Base-by-base conservation (phyloP, 2,888 invertebrate genomes). In the Elgonia sp. region DNA sequence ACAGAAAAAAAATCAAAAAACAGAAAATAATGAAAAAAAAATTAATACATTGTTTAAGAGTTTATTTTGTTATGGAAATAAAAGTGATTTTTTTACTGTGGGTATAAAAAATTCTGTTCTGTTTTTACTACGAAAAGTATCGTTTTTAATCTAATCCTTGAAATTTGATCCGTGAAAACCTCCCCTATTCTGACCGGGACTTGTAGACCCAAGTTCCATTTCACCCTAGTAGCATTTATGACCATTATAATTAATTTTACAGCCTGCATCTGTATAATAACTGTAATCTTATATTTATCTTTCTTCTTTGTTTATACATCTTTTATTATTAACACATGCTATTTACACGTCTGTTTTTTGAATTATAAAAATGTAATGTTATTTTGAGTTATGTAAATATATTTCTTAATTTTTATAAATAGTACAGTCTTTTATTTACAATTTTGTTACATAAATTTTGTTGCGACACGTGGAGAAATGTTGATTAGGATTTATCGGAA, bases 231-330 rank as follows among this genome's bases (percentile, higher is more conserved):
- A 62, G 39, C 70, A 70, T 70, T 80, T 80, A 70, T 62, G 37
- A 60, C 39, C 57, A 50, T 80, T 70, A 62, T 50, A 80, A 70
- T 70, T 80, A 50, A 70, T 80, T 70, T 67, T 46, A 80, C 80
- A 50, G 29, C 18, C 80, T 80, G 21, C 80, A 39, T 70, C 70
- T 80, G 60, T 70, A 69, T 37, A 70, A 46, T n/a, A 60, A 60
- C 9, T 57, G 29, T 46, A 67, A 60, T 46, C n/a, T 12, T 29
- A 29, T 69, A 69, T 69, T 80, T 37, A 80, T 69, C 79, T 80
- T 46, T 57, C 69, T 42, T 29, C 63, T 14, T 60, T 60, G 57
- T 57, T 75, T 72, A 46, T 46, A 7, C 46, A 7, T 46, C 2
- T 46, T 21, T 46, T 46, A 29, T 29, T 29, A 29, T 29, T 29